Percentiles rank a stretch among this genome's conserved stretches.
These are phyloP conservation scores for Brevimyrus niger DNA, from an alignment of 2,113 vertebrate genomes.

Conservation along the genomic window DNA sequence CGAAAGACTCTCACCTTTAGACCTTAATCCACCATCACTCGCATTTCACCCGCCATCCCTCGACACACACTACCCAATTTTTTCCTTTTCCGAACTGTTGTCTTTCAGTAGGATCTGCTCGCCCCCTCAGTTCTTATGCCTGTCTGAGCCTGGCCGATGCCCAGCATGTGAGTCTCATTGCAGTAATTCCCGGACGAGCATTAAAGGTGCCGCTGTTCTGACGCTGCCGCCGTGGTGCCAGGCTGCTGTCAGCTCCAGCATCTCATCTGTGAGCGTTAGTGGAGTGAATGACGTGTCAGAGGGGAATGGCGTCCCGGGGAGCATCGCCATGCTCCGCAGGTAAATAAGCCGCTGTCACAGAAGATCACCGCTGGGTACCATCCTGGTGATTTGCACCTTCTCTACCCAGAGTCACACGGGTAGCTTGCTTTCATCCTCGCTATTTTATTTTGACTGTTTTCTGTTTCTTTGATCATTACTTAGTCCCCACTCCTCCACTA, in stretches of 20 bases:
- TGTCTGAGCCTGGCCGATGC: too few relatives aligned
- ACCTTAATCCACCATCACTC: background rate
- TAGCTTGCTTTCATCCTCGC: background rate
- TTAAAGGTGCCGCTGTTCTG: background rate
- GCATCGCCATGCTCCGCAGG: background rate
- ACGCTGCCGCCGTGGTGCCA: background rate
- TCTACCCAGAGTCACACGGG: background rate
- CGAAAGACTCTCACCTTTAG: background rate
- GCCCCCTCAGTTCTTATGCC: background rate
- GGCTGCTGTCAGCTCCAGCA: background rate
- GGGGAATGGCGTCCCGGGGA: background rate
- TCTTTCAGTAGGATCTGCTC: background rate
- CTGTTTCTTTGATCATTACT: background rate
- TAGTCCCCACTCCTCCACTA: background rate
- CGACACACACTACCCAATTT: too few relatives aligned
- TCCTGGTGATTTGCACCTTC: background rate
- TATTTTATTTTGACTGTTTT: background rate
- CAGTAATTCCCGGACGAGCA: background rate
- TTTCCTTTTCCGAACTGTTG: background rate
- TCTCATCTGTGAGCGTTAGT: background rate
- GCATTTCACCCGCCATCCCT: background rate
- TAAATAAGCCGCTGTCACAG: background rate
- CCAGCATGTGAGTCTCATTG: background rate
- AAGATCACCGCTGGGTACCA: background rate
- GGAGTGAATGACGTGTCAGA: background rate